Evolutionary conservation across 2,113 vertebrate species (phyloP).

Genomic region (Sarotherodon lohbergeri): DNA sequence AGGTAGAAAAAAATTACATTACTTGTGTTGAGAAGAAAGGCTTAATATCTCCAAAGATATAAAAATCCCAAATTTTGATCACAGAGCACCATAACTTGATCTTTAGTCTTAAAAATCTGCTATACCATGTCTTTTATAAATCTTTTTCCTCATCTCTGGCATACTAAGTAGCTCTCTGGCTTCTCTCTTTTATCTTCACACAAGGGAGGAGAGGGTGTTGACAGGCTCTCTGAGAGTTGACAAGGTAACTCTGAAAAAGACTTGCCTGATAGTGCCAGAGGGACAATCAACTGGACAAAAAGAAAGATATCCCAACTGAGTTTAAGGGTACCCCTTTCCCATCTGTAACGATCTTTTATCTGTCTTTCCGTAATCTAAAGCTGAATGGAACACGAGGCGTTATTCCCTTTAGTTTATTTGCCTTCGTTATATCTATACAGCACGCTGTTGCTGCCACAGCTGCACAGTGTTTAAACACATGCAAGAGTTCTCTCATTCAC

Average conservation of each 20-base stretch:
- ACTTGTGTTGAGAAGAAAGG: background rate
- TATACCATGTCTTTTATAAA: background rate
- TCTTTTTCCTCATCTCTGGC: background rate
- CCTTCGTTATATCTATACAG: background rate
- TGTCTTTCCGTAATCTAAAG: background rate
- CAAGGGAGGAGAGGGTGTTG: background rate
- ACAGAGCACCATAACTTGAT: background rate
- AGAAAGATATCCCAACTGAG: background rate
- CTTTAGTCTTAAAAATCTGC: background rate
- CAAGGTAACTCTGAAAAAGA: conserved; percentile 17
- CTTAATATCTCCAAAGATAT: background rate
- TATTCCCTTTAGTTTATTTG: background rate
- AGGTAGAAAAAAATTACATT: background rate
- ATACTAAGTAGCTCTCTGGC: background rate
- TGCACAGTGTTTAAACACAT: background rate
- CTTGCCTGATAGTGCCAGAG: background rate
- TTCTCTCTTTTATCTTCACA: background rate
- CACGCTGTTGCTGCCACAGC: background rate
- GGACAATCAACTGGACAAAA: background rate
- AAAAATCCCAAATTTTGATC: background rate
- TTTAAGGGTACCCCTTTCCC: background rate
- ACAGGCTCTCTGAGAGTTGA: background rate
- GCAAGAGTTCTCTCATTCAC: background rate
- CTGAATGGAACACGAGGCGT: background rate
- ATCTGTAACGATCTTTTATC: background rate